phyloP scores from a whole-genome alignment of 2,797 vertebrate genomes.

The Micropoecilia bifurca region DNA sequence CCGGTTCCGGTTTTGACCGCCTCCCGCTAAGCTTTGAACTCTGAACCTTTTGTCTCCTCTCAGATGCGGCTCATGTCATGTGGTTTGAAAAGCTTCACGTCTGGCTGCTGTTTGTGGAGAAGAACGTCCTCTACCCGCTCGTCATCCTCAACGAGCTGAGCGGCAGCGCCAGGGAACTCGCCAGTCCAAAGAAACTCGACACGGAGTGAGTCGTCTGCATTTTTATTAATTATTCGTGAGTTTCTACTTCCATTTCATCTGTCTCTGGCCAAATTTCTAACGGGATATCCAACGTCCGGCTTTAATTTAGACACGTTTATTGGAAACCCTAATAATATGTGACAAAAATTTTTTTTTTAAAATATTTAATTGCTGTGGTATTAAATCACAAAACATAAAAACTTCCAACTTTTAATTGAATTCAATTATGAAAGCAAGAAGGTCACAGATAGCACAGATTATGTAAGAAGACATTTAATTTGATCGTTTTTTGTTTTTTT shows the following conservation, averaged over 20 bases:
- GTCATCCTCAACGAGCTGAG: conserved; percentile 98
- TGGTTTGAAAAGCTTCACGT: conserved; percentile 98
- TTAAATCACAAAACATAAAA: neutral
- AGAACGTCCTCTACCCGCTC: conserved; percentile 95
- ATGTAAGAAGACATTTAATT: neutral
- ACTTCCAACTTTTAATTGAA: neutral
- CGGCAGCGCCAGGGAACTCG: conserved; percentile 92
- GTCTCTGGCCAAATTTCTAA: neutral
- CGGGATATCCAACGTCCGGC: neutral
- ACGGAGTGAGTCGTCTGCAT: conserved; percentile 87
- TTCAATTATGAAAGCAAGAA: neutral
- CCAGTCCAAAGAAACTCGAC: conserved; percentile 93
- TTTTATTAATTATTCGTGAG: neutral
- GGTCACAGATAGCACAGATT: neutral
- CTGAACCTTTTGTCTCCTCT: neutral
- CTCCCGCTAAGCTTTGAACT: neutral
- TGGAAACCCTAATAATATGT: neutral
- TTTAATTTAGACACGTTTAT: neutral
- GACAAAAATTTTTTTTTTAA: neutral
- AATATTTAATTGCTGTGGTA: neutral
- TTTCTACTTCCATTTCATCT: neutral
- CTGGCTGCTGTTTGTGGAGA: conserved; percentile 97
- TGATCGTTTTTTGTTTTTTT: no score
- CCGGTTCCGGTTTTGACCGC: no score
- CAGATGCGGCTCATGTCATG: conserved; percentile 97